Percentiles rank a stretch among this genome's conserved stretches.
phyloP scores from a whole-genome alignment of 2,797 vertebrate species.

The Taeniopygia guttata region DNA sequence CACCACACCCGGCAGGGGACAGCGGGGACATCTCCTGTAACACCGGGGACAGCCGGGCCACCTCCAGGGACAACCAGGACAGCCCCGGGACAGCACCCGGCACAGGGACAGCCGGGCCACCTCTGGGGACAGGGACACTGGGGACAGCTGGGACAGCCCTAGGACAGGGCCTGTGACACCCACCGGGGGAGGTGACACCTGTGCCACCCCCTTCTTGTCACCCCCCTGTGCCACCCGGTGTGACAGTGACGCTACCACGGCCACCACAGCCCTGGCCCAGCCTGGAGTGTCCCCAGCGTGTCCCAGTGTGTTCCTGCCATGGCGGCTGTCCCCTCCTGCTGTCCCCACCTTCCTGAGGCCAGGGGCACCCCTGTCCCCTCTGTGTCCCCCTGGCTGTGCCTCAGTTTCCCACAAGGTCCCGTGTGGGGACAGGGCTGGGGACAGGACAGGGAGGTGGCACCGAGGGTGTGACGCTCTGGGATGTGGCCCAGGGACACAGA shows the following conservation, averaged over 20 bases:
- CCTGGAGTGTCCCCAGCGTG: background rate
- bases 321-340: background rate
- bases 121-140: background rate
- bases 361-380: background rate
- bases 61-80: background rate
- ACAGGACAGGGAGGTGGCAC: background rate
- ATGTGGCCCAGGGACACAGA: background rate
- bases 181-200: background rate
- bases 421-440: background rate
- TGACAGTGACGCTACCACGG: background rate
- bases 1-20: background rate
- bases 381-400: background rate
- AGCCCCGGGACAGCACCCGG: background rate
- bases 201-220: background rate
- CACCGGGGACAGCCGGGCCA: background rate
- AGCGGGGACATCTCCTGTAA: no score
- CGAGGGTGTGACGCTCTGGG: rapidly evolving
- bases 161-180: background rate
- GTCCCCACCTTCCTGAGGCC: background rate
- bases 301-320: background rate
- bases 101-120: background rate
- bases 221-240: background rate
- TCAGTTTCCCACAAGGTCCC: background rate
- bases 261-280: rapidly evolving
- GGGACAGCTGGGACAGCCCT: background rate